phyloP scores from a whole-genome alignment of 1,140 invertebrate species.

The Globodera rostochiensis region DNA sequence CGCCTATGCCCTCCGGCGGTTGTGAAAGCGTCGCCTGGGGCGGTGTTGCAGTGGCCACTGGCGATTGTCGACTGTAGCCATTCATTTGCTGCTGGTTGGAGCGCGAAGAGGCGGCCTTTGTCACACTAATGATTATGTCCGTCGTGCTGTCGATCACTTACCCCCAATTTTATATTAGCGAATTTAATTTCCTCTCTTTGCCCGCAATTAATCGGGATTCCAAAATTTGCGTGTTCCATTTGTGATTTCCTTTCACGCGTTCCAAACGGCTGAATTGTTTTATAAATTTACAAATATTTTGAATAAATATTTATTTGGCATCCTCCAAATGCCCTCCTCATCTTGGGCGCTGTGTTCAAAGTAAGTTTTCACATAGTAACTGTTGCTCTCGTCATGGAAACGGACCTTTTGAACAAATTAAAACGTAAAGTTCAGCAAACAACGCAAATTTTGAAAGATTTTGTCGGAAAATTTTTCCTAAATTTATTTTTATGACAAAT shows the following conservation, averaged over 20 bases:
- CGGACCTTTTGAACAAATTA: slow-evolving; percentile 11
- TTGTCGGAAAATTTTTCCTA: neutral
- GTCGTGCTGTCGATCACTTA: slow-evolving; percentile 29
- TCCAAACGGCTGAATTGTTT: slow-evolving; percentile 16
- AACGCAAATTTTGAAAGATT: neutral
- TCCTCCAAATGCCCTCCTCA: neutral
- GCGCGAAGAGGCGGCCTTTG: slow-evolving; percentile 15
- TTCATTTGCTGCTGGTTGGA: neutral
- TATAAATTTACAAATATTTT: neutral
- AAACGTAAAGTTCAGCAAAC: neutral
- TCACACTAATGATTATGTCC: slow-evolving; percentile 32
- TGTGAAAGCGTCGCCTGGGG: neutral
- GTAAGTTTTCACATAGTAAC: slow-evolving; percentile 23
- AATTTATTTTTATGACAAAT: neutral
- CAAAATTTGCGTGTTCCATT: slow-evolving; percentile 39
- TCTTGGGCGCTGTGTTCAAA: slow-evolving; percentile 13
- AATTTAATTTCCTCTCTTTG: neutral
- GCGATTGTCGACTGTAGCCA: neutral
- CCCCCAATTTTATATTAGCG: neutral
- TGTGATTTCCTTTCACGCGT: slow-evolving; percentile 39
- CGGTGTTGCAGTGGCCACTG: neutral
- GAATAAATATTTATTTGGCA: no score
- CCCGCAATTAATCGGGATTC: slow-evolving; percentile 28
- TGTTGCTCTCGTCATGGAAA: slow-evolving; percentile 32
- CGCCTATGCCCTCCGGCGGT: neutral